phyloP scores from a whole-genome alignment of 2,113 vertebrate species.

The Uropsilus gracilis region DNA sequence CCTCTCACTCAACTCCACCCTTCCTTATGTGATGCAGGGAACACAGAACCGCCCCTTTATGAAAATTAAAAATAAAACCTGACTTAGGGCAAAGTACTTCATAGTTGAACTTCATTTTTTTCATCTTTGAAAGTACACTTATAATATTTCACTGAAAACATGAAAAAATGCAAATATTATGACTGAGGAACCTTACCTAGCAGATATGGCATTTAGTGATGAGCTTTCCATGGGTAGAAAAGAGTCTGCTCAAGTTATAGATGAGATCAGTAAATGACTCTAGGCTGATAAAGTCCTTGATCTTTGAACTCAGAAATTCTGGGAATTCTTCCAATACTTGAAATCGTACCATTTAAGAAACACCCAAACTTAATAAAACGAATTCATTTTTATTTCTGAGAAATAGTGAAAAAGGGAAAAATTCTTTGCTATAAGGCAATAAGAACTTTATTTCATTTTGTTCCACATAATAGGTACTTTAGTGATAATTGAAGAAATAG shows the following conservation, averaged over 20 bases:
- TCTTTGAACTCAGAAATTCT: not conserved
- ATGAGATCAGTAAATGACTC: not conserved
- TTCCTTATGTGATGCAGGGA: no score
- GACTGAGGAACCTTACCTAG: accelerated
- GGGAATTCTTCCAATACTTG: not conserved
- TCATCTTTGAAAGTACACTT: not conserved
- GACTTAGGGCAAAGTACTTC: not conserved
- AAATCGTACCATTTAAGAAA: not conserved
- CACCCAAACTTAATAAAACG: not conserved
- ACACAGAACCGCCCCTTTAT: no score
- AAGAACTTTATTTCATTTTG: not conserved
- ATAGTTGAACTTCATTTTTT: not conserved
- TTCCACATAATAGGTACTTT: not conserved
- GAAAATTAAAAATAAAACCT: no score
- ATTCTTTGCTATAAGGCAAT: not conserved
- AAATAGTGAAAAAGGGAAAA: not conserved
- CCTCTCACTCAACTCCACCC: no score
- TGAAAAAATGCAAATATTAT: not conserved
- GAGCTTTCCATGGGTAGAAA: not conserved
- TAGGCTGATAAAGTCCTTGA: not conserved
- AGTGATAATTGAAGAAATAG: not conserved
- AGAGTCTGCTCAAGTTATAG: not conserved
- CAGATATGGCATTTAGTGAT: accelerated
- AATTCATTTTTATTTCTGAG: not conserved
- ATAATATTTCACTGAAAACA: not conserved